These are phyloP conservation scores for Exephanes ischioxanthus DNA, from an alignment of 2,888 invertebrate genomes.

Conservation along the genomic window DNA sequence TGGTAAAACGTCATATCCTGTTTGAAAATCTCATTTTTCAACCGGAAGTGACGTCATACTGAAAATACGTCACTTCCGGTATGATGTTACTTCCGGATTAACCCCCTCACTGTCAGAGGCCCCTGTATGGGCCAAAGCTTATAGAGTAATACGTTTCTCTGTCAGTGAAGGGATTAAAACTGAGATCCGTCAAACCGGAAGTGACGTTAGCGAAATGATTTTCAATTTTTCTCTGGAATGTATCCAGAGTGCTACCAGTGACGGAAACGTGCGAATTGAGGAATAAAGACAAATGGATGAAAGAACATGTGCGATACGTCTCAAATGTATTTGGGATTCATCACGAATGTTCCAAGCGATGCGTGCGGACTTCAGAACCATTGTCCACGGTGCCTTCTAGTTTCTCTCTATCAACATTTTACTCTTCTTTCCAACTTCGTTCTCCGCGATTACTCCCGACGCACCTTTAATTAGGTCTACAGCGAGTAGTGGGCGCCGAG, in stretches of 20 bases:
- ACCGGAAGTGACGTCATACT: not conserved
- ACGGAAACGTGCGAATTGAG: not conserved
- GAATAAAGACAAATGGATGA: not conserved
- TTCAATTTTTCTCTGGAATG: too few relatives aligned
- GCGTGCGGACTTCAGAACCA: not conserved
- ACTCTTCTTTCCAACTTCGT: not conserved
- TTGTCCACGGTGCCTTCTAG: not conserved
- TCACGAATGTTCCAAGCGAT: not conserved
- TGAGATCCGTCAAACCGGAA: too few relatives aligned
- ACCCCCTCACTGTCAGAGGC: too few relatives aligned
- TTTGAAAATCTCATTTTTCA: not conserved
- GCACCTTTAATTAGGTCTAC: constrained; percentile 31
- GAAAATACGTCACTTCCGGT: not conserved
- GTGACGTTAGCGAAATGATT: too few relatives aligned
- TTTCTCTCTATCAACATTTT: not conserved
- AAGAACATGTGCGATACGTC: not conserved
- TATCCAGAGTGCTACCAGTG: not conserved
- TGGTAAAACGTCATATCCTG: not conserved
- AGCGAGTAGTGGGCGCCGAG: not conserved
- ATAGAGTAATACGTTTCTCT: too few relatives aligned
- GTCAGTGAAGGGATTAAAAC: too few relatives aligned
- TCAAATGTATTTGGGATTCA: not conserved
- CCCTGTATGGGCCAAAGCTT: too few relatives aligned
- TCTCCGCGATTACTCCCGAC: constrained; percentile 10
- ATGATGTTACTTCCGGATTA: too few relatives aligned